Evolutionary conservation across 2,888 invertebrate genomes (phyloP).

Genomic region (Watsonalla cultraria): DNA sequence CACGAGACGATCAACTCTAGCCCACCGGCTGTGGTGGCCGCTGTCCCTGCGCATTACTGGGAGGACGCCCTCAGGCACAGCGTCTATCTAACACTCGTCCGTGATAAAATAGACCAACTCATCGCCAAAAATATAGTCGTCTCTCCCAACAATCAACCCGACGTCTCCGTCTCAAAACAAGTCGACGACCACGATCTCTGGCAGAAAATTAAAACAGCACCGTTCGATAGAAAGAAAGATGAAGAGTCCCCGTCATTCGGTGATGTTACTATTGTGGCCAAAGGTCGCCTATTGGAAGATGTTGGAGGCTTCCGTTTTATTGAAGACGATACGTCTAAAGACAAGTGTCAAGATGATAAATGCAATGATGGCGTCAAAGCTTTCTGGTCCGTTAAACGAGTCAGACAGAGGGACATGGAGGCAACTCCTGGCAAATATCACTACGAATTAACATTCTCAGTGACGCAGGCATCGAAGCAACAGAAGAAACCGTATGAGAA

Average conservation of each 20-base stretch:
- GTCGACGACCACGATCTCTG: conserved; percentile 68
- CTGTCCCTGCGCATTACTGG: conserved; percentile 77
- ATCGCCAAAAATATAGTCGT: conserved; percentile 55
- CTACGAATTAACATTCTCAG: conserved; percentile 84
- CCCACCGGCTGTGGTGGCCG: conserved; percentile 30
- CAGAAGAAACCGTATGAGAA: conserved; percentile 68
- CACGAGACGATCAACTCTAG: conserved; percentile 45
- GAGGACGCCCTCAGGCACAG: conserved; percentile 84
- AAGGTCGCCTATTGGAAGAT: conserved; percentile 79
- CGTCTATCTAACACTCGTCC: conserved; percentile 80
- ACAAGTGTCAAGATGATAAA: conserved; percentile 59
- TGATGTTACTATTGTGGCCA: conserved; percentile 81
- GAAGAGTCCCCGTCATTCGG: conserved; percentile 76
- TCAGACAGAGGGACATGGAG: conserved; percentile 80
- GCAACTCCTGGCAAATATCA: conserved; percentile 63
- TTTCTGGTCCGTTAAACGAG: conserved; percentile 83
- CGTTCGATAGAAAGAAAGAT: conserved; percentile 55
- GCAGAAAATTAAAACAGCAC: conserved; percentile 69
- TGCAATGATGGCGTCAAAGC: conserved; percentile 78
- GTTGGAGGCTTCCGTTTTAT: conserved; percentile 76
- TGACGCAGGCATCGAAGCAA: conserved; percentile 73
- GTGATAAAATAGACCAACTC: conserved; percentile 75
- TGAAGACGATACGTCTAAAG: conserved; percentile 58
- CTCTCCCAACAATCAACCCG: conserved; percentile 40
- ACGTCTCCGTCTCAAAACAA: conserved; percentile 41